These are phyloP conservation scores for Pangasius sanitwongsei DNA, from an alignment of 2,797 vertebrate species.

Conservation along the genomic window DNA sequence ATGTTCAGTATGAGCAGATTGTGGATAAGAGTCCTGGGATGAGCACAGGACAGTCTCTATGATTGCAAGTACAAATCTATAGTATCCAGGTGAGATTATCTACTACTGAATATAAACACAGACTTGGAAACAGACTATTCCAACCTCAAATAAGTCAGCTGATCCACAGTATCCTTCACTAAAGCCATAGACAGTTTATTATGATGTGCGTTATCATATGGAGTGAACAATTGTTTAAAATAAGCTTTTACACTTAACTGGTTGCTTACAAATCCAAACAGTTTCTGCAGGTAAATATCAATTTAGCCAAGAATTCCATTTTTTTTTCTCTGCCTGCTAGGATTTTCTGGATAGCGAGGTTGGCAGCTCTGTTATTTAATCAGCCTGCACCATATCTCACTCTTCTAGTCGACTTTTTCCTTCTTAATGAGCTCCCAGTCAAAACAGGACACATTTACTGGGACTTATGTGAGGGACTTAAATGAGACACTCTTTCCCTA, in stretches of 20 bases:
- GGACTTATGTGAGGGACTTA: too few relatives aligned
- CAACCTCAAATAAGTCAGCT: not conserved
- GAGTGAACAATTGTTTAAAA: not conserved
- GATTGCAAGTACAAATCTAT: not conserved
- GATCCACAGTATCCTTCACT: not conserved
- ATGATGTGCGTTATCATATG: not conserved
- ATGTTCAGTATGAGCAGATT: not conserved
- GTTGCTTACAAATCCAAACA: not conserved
- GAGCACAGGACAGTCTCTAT: not conserved
- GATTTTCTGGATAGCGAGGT: not conserved
- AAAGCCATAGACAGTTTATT: not conserved
- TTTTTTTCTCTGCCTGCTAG: not conserved
- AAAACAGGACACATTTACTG: constrained; percentile 6
- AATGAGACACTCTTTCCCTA: not conserved
- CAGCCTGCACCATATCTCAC: not conserved
- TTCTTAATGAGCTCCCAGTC: not conserved
- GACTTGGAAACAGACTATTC: too few relatives aligned
- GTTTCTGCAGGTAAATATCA: not conserved
- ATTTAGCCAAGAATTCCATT: not conserved
- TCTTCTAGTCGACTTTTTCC: not conserved
- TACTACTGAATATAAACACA: not conserved
- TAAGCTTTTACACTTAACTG: not conserved
- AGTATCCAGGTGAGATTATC: not conserved
- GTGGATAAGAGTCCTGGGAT: not conserved
- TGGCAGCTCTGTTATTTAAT: not conserved